phyloP scores from a whole-genome alignment of 2,797 vertebrate genomes.

The Serranus cabrilla region DNA sequence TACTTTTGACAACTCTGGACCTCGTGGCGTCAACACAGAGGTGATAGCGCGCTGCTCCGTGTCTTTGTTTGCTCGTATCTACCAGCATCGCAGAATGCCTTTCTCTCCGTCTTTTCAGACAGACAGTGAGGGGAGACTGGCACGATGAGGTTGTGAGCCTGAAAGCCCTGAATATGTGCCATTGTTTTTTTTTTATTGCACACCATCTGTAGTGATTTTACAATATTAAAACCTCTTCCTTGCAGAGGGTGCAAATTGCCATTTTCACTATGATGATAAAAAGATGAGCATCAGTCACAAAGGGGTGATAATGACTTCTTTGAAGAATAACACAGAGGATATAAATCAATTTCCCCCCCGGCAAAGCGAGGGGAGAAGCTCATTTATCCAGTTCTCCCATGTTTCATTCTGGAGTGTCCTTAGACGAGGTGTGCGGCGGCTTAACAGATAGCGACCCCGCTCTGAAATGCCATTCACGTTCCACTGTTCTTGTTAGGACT shows the following conservation, averaged over 20 bases:
- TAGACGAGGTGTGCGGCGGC: slow-evolving; percentile 32
- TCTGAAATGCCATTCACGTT: slow-evolving; percentile 62
- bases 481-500: slow-evolving; percentile 56
- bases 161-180: slow-evolving; percentile 21
- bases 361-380: slow-evolving; percentile 39
- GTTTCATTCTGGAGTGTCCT: slow-evolving; percentile 57
- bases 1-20: slow-evolving; percentile 88
- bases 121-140: slow-evolving; percentile 29
- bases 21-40: slow-evolving; percentile 85
- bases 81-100: slow-evolving; percentile 72
- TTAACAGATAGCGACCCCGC: slow-evolving; percentile 53
- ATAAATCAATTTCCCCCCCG: slow-evolving; percentile 58
- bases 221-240: slow-evolving; percentile 49
- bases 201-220: slow-evolving; percentile 39
- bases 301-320: slow-evolving; percentile 67
- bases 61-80: slow-evolving; percentile 81
- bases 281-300: slow-evolving; percentile 69
- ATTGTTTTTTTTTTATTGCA: slow-evolving; percentile 47
- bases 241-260: slow-evolving; percentile 39
- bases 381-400: slow-evolving; percentile 53
- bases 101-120: slow-evolving; percentile 37
- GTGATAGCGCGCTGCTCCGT: slow-evolving; percentile 75
- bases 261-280: slow-evolving; percentile 58
- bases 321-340: slow-evolving; percentile 65
- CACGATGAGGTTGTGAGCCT: slow-evolving; percentile 47